Conservation (phyloP, 2,113 vertebrate genomes). For the Orientallactaga bullata region DNA sequence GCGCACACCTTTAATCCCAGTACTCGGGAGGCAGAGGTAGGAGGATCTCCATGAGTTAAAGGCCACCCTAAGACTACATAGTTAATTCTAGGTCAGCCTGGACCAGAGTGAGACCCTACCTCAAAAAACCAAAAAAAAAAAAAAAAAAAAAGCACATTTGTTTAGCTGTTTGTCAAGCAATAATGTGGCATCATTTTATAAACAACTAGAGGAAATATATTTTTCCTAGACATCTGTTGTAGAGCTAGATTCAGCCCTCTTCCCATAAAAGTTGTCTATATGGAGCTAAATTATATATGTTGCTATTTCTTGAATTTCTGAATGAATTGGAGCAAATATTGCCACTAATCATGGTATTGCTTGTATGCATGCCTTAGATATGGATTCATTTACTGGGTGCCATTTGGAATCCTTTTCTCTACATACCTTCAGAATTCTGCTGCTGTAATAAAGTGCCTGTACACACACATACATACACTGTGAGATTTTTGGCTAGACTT, state of each 20-base stretch:
- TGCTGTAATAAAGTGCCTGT: constrained; percentile 21
- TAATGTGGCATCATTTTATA: constrained; percentile 26
- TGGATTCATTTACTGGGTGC: constrained; percentile 8
- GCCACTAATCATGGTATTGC: not conserved
- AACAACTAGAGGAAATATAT: constrained; percentile 37
- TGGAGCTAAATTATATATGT: not conserved
- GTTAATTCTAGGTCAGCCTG: too few relatives aligned
- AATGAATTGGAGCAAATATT: constrained; percentile 27
- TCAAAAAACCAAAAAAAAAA: too few relatives aligned
- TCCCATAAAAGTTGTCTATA: constrained; percentile 31
- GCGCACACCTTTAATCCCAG: too few relatives aligned
- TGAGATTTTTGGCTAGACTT: constrained; percentile 28
- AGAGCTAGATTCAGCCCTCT: constrained; percentile 5
- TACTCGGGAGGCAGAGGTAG: too few relatives aligned
- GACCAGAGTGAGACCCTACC: too few relatives aligned
- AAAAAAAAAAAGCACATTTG: not conserved
- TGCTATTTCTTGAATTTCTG: constrained; percentile 36
- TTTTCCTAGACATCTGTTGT: constrained; percentile 37
- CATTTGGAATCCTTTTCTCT: constrained; percentile 19
- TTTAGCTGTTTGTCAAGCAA: not conserved
- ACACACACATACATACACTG: not conserved
- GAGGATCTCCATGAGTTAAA: too few relatives aligned
- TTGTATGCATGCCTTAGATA: not conserved
- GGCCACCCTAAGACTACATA: too few relatives aligned
- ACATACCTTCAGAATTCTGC: not conserved